Percentiles rank a stretch among this genome's conserved stretches.
Conservation (phyloP, 2,888 invertebrate species). For the Drosophila kokeensis region DNA sequence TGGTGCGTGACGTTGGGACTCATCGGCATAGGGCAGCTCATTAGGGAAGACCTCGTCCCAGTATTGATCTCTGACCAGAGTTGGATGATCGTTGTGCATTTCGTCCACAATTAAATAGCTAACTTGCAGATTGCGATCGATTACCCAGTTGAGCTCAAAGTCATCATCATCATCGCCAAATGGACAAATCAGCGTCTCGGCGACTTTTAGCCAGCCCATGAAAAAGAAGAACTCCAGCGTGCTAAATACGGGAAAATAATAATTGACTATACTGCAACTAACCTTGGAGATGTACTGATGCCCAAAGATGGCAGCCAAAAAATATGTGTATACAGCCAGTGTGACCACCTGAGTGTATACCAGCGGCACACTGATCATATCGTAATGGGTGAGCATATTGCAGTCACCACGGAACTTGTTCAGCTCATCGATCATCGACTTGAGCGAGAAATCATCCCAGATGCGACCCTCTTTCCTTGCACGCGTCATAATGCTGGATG, state of each 20-base stretch:
- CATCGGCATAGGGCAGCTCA: slow-evolving; percentile 91
- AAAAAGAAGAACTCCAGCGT: slow-evolving; percentile 94
- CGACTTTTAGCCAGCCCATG: slow-evolving; percentile 96
- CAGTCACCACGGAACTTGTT: slow-evolving; percentile 93
- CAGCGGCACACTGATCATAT: slow-evolving; percentile 90
- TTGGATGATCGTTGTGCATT: slow-evolving; percentile 96
- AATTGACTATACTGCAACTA: slow-evolving; percentile 88
- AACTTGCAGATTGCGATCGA: slow-evolving; percentile 89
- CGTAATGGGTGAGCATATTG: slow-evolving; percentile 90
- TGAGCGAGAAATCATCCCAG: slow-evolving; percentile 95
- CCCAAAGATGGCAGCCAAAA: slow-evolving; percentile 93
- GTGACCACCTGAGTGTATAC: slow-evolving; percentile 97
- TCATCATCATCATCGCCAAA: slow-evolving; percentile 96
- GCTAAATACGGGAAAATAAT: slow-evolving; percentile 95
- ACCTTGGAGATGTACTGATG: slow-evolving; percentile 91
- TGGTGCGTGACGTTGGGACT: slow-evolving; percentile 91
- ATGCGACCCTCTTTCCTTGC: slow-evolving; percentile 95
- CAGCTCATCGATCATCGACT: slow-evolving; percentile 94
- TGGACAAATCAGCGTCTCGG: slow-evolving; percentile 94
- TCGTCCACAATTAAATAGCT: slow-evolving; percentile 96
- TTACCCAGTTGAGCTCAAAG: slow-evolving; percentile 87
- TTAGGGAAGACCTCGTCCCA: slow-evolving; percentile 95
- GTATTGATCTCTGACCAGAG: slow-evolving; percentile 93
- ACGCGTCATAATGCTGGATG: slow-evolving; percentile 93
- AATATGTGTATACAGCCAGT: slow-evolving; percentile 93